Evolutionary conservation across 2,888 invertebrate genomes (phyloP).

Genomic region (Drosophila bunnanda): DNA sequence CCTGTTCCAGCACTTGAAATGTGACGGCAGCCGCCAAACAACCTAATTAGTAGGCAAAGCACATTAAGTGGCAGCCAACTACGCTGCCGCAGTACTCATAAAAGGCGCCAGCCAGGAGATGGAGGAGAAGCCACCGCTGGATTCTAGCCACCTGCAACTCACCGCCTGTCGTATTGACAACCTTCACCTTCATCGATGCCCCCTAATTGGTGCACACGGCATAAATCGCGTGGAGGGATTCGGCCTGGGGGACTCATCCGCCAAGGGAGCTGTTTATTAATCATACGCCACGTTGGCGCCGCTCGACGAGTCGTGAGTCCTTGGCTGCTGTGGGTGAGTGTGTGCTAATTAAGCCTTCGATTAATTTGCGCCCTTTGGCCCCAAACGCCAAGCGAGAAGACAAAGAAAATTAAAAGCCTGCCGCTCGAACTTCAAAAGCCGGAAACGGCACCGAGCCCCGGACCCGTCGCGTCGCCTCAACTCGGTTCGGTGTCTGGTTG

Average conservation of each 20-base stretch:
- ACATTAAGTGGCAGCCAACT: constrained; percentile 74
- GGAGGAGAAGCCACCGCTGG: not conserved
- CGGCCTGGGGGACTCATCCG: constrained; percentile 24
- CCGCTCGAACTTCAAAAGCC: constrained; percentile 79
- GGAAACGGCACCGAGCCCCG: constrained; percentile 62
- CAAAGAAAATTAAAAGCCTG: constrained; percentile 77
- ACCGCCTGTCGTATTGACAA: constrained; percentile 69
- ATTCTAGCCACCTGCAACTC: constrained; percentile 45
- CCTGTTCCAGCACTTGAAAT: constrained; percentile 70
- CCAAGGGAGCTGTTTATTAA: constrained; percentile 75
- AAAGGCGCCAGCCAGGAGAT: constrained; percentile 9
- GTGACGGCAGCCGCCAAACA: constrained; percentile 67
- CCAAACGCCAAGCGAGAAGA: constrained; percentile 72
- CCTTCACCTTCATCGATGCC: constrained; percentile 78
- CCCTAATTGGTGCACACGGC: constrained; percentile 69
- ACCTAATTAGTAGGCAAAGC: constrained; percentile 77
- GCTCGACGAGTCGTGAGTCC: constrained; percentile 19
- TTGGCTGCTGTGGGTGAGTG: constrained; percentile 44
- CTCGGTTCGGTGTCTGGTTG: constrained; percentile 31
- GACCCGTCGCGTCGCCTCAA: not conserved
- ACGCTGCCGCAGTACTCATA: constrained; percentile 67
- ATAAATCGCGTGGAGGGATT: constrained; percentile 38
- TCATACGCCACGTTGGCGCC: constrained; percentile 74
- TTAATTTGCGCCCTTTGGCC: constrained; percentile 83
- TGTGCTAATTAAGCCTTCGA: constrained; percentile 82